Evolutionary conservation across 2,113 vertebrate species (phyloP), one percentile per base, ranked within the genome.

Genomic region (Phodopus roborovskii): DNA sequence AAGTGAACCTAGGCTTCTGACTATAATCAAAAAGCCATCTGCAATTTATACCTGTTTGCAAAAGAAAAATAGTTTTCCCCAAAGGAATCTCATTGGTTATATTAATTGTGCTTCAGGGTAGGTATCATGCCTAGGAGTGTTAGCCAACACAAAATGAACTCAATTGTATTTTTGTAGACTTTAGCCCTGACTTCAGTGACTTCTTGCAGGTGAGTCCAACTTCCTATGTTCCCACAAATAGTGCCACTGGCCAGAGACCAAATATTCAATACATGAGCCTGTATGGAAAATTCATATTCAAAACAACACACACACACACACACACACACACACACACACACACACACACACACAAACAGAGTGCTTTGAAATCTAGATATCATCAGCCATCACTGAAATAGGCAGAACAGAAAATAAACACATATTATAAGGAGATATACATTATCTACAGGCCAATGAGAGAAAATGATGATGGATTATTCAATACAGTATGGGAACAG

Each of bases 381-480:
- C 10, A 24, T 60, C 60, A 58, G 36, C 4, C 48, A 64, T 84
- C 45, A 93, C 2, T 86, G 58, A 92, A 93, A 78, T 94, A 50
- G 36, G 11, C 28, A 77, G 68, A 74, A 42, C 13, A 92, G 68
- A 82, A 95, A 79, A 64, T 33, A 77, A 90, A 92, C 26, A 4
- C 20, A 48, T n/a, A 24, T 71, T n/a, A 24, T 39, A 58, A 48
- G n/a, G 30, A 96, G 58, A 71, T 13, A 3, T 78, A 20, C 10
- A 11, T 85, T 28, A 62, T 60, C 66, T 26, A 36, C 7, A 95
- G 45, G 60, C 30, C 89, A 71, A 11, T 26, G 20, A 12, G 39
- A 16, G 39, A 75, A 75, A 88, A 74, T 84, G 22, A 45, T 83
- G 82, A 89, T 53, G 36, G 39, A 56, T 91, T 92, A 91, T 91